Evolutionary conservation across 2,113 vertebrate genomes (phyloP).

Genomic region (Cottus gobio): DNA sequence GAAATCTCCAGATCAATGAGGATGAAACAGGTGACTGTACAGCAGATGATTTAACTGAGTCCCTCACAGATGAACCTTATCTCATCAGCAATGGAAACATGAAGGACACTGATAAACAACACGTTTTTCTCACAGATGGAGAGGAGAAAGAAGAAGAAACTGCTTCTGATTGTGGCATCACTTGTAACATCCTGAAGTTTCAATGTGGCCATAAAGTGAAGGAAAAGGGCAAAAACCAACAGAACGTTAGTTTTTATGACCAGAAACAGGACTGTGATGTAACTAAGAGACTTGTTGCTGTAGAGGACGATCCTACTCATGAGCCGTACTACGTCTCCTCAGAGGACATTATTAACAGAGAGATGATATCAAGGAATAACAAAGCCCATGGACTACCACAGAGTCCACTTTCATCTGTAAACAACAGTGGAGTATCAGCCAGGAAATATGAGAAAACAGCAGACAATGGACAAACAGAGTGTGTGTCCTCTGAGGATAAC

Average conservation of each 20-base stretch:
- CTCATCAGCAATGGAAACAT: constrained; percentile 23
- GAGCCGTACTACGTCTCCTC: constrained; percentile 70
- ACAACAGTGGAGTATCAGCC: constrained; percentile 3
- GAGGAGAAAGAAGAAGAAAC: constrained; percentile 50
- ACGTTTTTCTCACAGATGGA: constrained; percentile 32
- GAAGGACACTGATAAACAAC: not conserved
- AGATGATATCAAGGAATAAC: constrained; percentile 34
- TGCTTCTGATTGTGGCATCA: constrained; percentile 50
- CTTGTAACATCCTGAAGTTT: constrained; percentile 55
- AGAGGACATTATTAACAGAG: constrained; percentile 64
- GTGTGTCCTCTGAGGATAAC: constrained; percentile 52
- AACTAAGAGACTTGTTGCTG: constrained; percentile 12
- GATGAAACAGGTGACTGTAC: constrained; percentile 31
- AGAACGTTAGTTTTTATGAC: constrained; percentile 35
- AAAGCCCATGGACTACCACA: constrained; percentile 6
- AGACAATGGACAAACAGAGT: constrained; percentile 57
- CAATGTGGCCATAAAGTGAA: constrained; percentile 46
- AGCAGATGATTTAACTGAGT: constrained; percentile 52
- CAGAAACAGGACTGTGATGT: constrained; percentile 31
- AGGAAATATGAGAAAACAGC: constrained; percentile 46
- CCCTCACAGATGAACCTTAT: constrained; percentile 43
- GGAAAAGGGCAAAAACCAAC: constrained; percentile 36
- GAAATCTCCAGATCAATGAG: constrained; percentile 40
- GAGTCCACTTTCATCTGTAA: constrained; percentile 5
- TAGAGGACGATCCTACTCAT: constrained; percentile 12